Evolutionary conservation across 1,140 invertebrate genomes (phyloP).

Genomic region (Solen grandis): DNA sequence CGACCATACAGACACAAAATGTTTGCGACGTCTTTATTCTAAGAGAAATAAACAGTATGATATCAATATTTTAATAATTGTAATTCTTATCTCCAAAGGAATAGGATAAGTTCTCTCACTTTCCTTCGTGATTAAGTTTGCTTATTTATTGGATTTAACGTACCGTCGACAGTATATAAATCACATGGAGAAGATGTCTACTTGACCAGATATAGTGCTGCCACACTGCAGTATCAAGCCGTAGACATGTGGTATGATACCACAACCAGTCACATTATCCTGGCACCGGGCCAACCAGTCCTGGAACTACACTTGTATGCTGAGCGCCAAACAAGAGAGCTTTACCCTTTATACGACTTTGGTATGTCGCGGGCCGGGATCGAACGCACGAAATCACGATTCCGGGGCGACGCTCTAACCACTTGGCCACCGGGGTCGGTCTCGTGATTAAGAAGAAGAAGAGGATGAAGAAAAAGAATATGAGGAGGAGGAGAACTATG

Average conservation of each 20-base stretch:
- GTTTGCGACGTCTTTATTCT: too few relatives aligned
- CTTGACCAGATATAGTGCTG: background rate
- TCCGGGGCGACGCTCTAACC: background rate
- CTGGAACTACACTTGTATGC: background rate
- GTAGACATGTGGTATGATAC: background rate
- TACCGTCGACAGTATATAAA: background rate
- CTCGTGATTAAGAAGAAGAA: background rate
- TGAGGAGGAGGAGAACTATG: background rate
- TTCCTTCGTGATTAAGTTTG: too few relatives aligned
- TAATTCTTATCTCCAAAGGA: too few relatives aligned
- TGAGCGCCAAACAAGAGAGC: background rate
- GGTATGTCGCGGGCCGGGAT: background rate
- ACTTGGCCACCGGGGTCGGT: background rate
- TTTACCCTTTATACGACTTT: background rate
- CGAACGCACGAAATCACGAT: too few relatives aligned
- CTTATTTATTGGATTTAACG: too few relatives aligned
- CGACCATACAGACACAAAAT: too few relatives aligned
- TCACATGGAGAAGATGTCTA: background rate
- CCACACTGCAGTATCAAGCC: background rate
- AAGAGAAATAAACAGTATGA: too few relatives aligned
- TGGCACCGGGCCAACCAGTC: background rate
- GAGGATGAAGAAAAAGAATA: background rate
- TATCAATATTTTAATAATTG: too few relatives aligned
- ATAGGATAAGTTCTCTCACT: too few relatives aligned
- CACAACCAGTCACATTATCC: background rate